Conservation (phyloP, 2,113 vertebrate genomes). For the Ceratotherium simum region DNA sequence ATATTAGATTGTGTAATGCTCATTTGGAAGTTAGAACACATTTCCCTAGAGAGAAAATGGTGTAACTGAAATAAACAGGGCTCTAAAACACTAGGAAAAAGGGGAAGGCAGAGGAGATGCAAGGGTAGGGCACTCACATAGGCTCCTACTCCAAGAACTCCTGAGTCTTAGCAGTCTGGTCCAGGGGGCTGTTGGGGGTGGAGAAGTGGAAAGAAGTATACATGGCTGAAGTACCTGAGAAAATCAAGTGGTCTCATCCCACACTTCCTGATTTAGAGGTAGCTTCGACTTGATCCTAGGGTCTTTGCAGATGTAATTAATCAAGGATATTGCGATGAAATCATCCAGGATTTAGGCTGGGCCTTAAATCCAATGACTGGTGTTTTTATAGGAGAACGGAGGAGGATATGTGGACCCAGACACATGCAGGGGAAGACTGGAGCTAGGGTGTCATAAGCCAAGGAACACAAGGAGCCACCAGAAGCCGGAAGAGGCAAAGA, state of each 20-base stretch:
- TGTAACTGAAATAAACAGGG: background rate
- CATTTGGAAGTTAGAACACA: background rate
- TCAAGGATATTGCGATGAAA: background rate
- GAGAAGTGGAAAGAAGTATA: background rate
- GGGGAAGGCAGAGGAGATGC: background rate
- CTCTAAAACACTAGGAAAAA: background rate
- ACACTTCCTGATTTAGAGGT: background rate
- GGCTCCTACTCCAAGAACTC: background rate
- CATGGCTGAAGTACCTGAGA: background rate
- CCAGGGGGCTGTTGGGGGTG: fast-evolving
- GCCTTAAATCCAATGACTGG: background rate
- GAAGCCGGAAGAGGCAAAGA: background rate
- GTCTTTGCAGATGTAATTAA: background rate
- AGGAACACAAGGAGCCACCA: background rate
- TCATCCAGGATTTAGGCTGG: background rate
- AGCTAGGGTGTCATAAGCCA: background rate
- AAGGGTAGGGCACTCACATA: background rate
- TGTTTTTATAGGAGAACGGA: background rate
- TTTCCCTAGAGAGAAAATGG: background rate
- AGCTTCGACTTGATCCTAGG: background rate
- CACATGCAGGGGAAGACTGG: background rate
- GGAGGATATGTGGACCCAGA: background rate
- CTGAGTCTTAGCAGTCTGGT: background rate
- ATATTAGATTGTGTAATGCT: background rate
- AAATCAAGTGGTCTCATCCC: background rate